Conservation (phyloP, 2,888 invertebrate species). For the Halictus quadricinctus region DNA sequence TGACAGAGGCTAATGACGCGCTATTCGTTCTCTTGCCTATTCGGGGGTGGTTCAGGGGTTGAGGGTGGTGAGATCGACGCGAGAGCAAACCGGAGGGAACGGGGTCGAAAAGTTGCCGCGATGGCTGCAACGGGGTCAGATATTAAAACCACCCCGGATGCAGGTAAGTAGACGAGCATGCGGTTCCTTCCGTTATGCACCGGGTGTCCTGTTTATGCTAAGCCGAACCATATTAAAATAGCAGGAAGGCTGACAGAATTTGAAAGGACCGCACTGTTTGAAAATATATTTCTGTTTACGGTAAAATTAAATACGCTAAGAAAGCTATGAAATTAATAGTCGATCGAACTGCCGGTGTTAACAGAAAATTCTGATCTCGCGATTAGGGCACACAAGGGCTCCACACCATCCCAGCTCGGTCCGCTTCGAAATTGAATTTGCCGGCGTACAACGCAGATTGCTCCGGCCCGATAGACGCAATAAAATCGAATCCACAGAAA, state of each 20-base stretch:
- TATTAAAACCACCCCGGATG: slow-evolving; percentile 59
- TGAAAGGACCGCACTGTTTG: neutral
- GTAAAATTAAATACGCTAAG: too few species aligned
- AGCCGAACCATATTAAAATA: neutral
- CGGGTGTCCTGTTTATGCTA: neutral
- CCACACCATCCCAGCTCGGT: neutral
- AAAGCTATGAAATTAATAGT: neutral
- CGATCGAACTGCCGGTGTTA: neutral
- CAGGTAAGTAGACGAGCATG: slow-evolving; percentile 29
- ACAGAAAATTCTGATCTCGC: neutral
- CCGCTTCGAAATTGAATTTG: slow-evolving; percentile 5
- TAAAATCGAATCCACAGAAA: slow-evolving; percentile 12
- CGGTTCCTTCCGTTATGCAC: slow-evolving; percentile 27
- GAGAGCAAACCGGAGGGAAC: slow-evolving; percentile 37
- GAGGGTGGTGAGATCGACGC: neutral
- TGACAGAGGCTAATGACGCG: slow-evolving; percentile 56
- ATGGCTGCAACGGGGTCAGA: slow-evolving; percentile 62
- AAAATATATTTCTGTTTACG: neutral
- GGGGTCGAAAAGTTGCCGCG: slow-evolving; percentile 52
- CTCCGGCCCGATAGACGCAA: neutral
- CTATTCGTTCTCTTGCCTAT: slow-evolving; percentile 49
- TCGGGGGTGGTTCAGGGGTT: neutral
- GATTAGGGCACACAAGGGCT: neutral
- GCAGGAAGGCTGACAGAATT: neutral
- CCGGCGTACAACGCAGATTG: neutral